Conservation (phyloP, 2,888 invertebrate genomes). For the Drosophila anomelani region DNA sequence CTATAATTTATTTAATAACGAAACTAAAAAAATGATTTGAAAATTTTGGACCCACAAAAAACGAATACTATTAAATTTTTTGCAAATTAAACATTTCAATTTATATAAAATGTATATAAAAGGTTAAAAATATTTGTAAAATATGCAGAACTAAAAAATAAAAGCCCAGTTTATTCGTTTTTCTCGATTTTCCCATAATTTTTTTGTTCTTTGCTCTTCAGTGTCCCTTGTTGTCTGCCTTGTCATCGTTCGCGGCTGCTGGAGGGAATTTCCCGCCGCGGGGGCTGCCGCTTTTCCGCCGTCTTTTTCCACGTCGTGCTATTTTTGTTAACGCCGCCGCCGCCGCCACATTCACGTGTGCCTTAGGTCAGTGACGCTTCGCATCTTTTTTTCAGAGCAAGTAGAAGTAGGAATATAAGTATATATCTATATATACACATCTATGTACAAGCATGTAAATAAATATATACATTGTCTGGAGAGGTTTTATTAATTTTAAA, state of each 20-base stretch:
- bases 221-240: conserved; percentile 22
- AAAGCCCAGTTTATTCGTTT: background rate
- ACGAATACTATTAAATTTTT: too few relatives aligned
- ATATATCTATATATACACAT: background rate
- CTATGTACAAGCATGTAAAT: too few relatives aligned
- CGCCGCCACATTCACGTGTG: conserved; percentile 52
- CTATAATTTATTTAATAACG: too few relatives aligned
- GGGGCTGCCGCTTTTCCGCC: conserved; percentile 38
- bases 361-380: conserved; percentile 76
- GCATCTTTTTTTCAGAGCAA: conserved; percentile 14
- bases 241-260: conserved; percentile 43
- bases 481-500: background rate
- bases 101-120: too few relatives aligned
- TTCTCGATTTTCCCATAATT: background rate
- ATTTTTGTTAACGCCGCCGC: conserved; percentile 46
- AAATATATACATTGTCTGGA: background rate
- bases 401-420: background rate
- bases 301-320: conserved; percentile 25
- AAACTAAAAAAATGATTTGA: too few relatives aligned
- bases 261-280: conserved; percentile 57
- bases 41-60: too few relatives aligned
- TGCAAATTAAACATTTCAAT: too few relatives aligned
- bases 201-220: conserved; percentile 27
- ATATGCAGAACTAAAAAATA: too few relatives aligned
- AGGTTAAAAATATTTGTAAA: too few relatives aligned